A percentile compares a stretch with the other conserved stretches of the same genome.
These are phyloP conservation scores for Chromobotia macracanthus DNA, from an alignment of 2,797 vertebrate genomes.

Conservation along the genomic window DNA sequence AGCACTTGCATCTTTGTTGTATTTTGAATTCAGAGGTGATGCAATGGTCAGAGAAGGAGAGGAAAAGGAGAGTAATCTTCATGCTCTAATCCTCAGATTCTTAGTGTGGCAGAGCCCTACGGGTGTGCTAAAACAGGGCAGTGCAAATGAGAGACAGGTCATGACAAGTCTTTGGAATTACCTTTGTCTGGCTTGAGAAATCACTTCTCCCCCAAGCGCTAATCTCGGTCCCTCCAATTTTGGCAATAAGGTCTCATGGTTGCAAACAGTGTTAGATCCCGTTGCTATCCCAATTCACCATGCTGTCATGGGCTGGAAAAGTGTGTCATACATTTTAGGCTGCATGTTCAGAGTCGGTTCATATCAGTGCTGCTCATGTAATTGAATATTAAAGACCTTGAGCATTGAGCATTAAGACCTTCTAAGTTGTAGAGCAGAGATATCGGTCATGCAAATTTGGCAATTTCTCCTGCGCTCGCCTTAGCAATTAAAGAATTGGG, in stretches of 20 bases:
- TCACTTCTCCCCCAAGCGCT: constrained; percentile 32
- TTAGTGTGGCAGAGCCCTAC: constrained; percentile 16
- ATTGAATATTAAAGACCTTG: not conserved
- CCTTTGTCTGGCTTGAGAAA: constrained; percentile 44
- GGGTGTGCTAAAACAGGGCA: constrained; percentile 39
- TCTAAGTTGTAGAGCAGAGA: not conserved
- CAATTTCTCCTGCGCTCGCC: not conserved
- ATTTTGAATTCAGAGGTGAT: constrained; percentile 9
- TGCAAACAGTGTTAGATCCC: constrained; percentile 27
- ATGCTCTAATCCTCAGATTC: constrained; percentile 16
- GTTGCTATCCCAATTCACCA: constrained; percentile 5
- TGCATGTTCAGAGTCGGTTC: not conserved
- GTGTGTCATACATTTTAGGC: constrained; percentile 20
- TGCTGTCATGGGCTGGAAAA: not conserved
- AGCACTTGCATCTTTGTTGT: constrained; percentile 17
- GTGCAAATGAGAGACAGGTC: constrained; percentile 47
- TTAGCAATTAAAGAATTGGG: not conserved
- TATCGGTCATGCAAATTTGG: not conserved
- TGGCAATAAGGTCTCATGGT: constrained; percentile 26
- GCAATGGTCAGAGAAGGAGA: not conserved
- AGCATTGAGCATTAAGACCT: not conserved
- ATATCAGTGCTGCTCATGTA: not conserved
- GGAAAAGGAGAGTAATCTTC: not conserved
- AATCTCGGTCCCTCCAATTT: constrained; percentile 39
- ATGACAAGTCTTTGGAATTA: constrained; percentile 51